phyloP scores from a whole-genome alignment of 2,888 invertebrate genomes.

The Nasonia oneida region DNA sequence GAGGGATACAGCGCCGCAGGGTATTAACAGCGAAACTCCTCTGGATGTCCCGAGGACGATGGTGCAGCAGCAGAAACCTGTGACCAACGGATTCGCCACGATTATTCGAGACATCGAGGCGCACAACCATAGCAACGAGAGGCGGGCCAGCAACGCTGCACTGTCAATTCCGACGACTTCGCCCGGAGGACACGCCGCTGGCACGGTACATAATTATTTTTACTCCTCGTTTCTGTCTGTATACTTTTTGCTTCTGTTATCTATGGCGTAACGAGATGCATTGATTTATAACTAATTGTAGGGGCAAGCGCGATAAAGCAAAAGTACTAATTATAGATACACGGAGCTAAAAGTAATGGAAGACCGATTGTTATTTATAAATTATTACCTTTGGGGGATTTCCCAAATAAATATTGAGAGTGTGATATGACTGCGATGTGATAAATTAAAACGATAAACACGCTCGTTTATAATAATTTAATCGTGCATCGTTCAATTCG shows the following conservation, averaged over 20 bases:
- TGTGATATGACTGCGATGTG: background rate
- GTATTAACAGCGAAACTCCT: background rate
- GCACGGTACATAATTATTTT: constrained; percentile 4
- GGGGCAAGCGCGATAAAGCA: too few species aligned
- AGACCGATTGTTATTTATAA: background rate
- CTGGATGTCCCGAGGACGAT: background rate
- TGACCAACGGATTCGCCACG: constrained; percentile 31
- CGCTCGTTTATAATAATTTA: background rate
- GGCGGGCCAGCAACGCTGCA: background rate
- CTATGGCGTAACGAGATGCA: background rate
- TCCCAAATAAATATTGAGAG: background rate
- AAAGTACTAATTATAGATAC: too few species aligned
- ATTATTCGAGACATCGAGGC: constrained; percentile 21
- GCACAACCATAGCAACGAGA: constrained; percentile 2
- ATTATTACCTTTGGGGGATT: background rate
- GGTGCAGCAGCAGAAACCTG: background rate
- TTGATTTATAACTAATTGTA: too few species aligned
- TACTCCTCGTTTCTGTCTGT: background rate
- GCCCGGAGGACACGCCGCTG: background rate
- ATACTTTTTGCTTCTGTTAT: background rate
- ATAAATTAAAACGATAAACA: too few species aligned
- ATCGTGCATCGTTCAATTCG: background rate
- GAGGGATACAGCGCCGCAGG: background rate
- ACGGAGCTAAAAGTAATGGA: too few species aligned
- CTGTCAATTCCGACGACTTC: background rate